These are phyloP conservation scores for Agapornis roseicollis DNA, from an alignment of 2,113 vertebrate genomes.

Conservation along the genomic window DNA sequence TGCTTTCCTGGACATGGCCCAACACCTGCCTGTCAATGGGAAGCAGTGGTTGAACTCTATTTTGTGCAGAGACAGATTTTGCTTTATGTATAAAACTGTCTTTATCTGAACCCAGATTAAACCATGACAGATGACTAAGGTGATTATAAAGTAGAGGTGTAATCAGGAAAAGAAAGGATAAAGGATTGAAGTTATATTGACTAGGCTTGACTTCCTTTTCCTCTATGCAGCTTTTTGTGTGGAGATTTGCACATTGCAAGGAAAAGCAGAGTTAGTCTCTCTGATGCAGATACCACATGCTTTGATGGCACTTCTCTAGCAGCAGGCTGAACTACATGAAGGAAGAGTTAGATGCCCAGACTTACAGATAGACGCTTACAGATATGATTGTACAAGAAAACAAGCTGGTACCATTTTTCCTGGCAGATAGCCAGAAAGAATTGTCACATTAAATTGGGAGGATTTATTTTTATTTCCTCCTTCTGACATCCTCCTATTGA, in stretches of 20 bases:
- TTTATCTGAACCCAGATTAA: background rate
- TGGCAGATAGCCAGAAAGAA: background rate
- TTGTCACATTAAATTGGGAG: slow-evolving; percentile 22
- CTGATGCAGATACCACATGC: background rate
- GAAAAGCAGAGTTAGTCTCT: background rate
- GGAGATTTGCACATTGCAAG: background rate
- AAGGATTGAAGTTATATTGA: background rate
- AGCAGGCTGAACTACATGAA: background rate
- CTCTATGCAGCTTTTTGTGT: background rate
- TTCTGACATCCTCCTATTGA: slow-evolving; percentile 16
- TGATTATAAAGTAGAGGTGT: background rate
- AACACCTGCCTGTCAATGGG: background rate
- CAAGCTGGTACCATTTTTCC: background rate
- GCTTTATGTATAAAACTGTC: background rate
- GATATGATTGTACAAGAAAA: background rate
- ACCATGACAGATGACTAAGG: background rate
- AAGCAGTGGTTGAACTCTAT: background rate
- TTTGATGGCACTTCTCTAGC: background rate
- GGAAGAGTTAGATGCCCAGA: background rate
- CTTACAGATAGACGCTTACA: background rate
- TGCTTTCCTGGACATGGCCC: background rate
- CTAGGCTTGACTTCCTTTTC: background rate
- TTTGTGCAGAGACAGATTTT: background rate
- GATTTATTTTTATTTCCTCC: slow-evolving; percentile 30
- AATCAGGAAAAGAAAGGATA: background rate